Base-by-base conservation (phyloP, 2,888 invertebrate species). In the Napeogenes inachia region DNA sequence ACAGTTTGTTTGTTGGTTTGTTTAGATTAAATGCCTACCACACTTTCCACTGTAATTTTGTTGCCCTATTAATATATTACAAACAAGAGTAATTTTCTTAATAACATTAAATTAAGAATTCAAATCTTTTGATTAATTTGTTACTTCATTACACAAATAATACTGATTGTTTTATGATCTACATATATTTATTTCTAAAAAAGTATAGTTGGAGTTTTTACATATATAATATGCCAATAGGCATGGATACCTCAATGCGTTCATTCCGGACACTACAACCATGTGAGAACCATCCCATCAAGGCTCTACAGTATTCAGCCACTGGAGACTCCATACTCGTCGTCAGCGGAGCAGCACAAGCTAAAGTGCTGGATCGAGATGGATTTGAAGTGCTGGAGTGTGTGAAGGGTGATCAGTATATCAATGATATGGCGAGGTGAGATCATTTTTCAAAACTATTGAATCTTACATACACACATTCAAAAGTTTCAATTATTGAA, bases 311-410 rank as follows among this genome's bases (percentile, higher is more conserved):
- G 73, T 99, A 98, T 84, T 98, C 98, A 0, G 94, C 94, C 0
- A 99, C 98, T 0, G 99, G 99, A 0, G 99, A 99, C 84, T 93
- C 95, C 54, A 94, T 99, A 60, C 90, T 99, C 12, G 97, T 99
- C 0, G 93, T 98, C 57, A 96, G 98, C 4, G 99, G 99, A 0
- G 94, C 97, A 53, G 95, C 96, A 0, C 97, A 97, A 80, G 97
- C 98, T 0, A 99, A 99, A 85, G 95, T 99, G 1, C 85, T 99
- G 13, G 98, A 98, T 76, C 90, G 99, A 33, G 99, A 99, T 79
- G 99, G 99, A 0, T 97, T 97, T 73, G 98, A 98, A 76, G 94
- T 96, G 62, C 92, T 97, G 54, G 97, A 98, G 85, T 98, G 98
- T 75, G 94, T 96, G 0, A 98, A 98, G 83, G 99, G 98, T 0